Evolutionary conservation across 2,888 invertebrate genomes (phyloP).

Genomic region (Exocentrus adspersus): DNA sequence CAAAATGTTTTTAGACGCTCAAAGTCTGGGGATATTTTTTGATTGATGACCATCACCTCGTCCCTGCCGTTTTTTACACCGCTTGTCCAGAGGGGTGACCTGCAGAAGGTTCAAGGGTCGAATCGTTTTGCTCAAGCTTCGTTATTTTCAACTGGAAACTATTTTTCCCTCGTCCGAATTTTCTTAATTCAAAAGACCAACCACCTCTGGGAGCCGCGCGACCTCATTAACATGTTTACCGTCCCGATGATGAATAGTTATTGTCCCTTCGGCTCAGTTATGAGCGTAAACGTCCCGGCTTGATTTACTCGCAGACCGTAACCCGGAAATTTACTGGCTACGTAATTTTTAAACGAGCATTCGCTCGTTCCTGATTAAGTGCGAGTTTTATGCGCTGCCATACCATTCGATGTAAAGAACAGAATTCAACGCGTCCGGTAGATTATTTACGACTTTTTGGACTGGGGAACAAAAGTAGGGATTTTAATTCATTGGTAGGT

Average conservation of each 20-base stretch:
- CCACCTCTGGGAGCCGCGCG: conserved; percentile 1
- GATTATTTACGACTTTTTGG: no score
- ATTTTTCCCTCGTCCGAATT: no score
- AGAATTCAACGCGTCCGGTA: no score
- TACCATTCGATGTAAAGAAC: no score
- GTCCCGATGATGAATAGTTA: conserved; percentile 8
- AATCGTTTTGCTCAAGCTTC: conserved; percentile 45
- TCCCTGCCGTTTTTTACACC: conserved; percentile 54
- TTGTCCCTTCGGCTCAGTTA: conserved; percentile 2
- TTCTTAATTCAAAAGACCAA: conserved; percentile 1
- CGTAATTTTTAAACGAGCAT: not conserved
- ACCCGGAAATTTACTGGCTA: not conserved
- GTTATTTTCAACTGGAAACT: no score
- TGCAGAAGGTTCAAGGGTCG: conserved; percentile 52
- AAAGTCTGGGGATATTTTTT: conserved; percentile 44
- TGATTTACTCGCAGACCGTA: not conserved
- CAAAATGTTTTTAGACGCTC: no score
- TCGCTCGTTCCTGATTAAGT: not conserved
- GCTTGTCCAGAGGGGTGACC: conserved; percentile 43
- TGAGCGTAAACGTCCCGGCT: not conserved
- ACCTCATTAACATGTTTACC: conserved; percentile 13
- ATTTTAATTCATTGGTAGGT: no score
- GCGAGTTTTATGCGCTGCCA: not conserved
- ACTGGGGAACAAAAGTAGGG: no score
- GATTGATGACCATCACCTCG: conserved; percentile 51